phyloP scores from a whole-genome alignment of 2,113 vertebrate species.

The Bubo bubo region DNA sequence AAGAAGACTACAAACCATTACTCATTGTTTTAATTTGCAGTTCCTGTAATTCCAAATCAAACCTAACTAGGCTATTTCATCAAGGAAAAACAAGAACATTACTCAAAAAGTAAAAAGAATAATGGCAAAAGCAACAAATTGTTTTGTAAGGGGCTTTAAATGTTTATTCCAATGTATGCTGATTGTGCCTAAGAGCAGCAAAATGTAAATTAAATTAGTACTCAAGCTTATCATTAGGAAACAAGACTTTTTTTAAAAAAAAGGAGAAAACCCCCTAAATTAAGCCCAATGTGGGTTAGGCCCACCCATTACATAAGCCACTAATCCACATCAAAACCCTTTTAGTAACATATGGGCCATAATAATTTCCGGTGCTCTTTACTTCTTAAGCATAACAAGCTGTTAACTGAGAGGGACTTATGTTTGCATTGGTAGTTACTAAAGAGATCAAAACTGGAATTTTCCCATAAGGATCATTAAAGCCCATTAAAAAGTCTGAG shows the following conservation, averaged over 20 bases:
- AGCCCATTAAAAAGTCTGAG: background rate
- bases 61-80: constrained; percentile 46
- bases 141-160: constrained; percentile 33
- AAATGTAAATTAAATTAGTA: constrained; percentile 66
- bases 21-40: constrained; percentile 56
- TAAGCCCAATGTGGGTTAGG: constrained; percentile 40
- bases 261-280: constrained; percentile 7
- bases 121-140: background rate
- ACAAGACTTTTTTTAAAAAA: background rate
- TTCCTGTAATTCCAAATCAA: constrained; percentile 61
- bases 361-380: constrained; percentile 28
- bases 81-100: background rate
- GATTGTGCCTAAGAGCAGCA: constrained; percentile 10
- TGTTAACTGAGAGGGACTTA: background rate
- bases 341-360: constrained; percentile 55
- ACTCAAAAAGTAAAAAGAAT: background rate
- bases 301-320: constrained; percentile 9
- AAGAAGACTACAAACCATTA: background rate
- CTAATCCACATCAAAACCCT: constrained; percentile 54
- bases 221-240: constrained; percentile 34
- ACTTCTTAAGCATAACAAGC: constrained; percentile 21
- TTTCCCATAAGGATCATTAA: background rate
- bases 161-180: background rate
- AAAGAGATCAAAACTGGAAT: background rate
- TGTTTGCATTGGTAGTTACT: background rate